Evolutionary conservation across 2,888 invertebrate genomes (phyloP).

Genomic region (Diachrysia chrysitis): DNA sequence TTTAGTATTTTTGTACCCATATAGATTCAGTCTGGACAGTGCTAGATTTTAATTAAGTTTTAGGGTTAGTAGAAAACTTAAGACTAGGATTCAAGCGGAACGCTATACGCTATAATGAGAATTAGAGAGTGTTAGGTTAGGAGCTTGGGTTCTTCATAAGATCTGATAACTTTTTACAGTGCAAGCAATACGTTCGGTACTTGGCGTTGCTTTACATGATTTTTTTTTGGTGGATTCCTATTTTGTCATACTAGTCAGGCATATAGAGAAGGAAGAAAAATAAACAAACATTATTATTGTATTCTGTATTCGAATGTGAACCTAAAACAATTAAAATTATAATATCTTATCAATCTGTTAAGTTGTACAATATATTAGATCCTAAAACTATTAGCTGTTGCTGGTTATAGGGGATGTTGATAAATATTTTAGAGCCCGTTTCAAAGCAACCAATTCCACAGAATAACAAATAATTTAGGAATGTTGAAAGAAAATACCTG

Average conservation of each 20-base stretch:
- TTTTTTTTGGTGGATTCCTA: background rate
- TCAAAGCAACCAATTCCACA: slow-evolving; percentile 1
- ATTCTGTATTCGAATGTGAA: slow-evolving; percentile 48
- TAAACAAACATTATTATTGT: slow-evolving; percentile 44
- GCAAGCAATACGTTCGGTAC: too few species aligned
- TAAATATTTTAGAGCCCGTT: background rate
- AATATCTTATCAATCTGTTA: slow-evolving; percentile 36
- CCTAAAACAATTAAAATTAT: slow-evolving; percentile 40
- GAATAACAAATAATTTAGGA: slow-evolving; percentile 2
- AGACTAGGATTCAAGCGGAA: too few species aligned
- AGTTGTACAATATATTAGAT: slow-evolving; percentile 22
- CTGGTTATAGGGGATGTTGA: background rate
- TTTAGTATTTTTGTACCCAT: too few species aligned
- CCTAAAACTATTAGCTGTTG: slow-evolving; percentile 32
- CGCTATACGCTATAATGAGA: too few species aligned
- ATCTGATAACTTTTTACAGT: too few species aligned
- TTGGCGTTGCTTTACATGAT: too few species aligned
- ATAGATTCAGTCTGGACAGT: too few species aligned
- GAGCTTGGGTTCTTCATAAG: too few species aligned
- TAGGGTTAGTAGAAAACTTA: too few species aligned
- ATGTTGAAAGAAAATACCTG: background rate
- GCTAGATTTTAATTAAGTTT: too few species aligned
- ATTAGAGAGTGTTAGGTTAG: too few species aligned
- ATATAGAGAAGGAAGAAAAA: slow-evolving; percentile 15
- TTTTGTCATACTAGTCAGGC: too few species aligned